Evolutionary conservation across 2,113 vertebrate species (phyloP), one percentile per base, ranked within the genome.

Genomic region (Prionailurus bengalensis): DNA sequence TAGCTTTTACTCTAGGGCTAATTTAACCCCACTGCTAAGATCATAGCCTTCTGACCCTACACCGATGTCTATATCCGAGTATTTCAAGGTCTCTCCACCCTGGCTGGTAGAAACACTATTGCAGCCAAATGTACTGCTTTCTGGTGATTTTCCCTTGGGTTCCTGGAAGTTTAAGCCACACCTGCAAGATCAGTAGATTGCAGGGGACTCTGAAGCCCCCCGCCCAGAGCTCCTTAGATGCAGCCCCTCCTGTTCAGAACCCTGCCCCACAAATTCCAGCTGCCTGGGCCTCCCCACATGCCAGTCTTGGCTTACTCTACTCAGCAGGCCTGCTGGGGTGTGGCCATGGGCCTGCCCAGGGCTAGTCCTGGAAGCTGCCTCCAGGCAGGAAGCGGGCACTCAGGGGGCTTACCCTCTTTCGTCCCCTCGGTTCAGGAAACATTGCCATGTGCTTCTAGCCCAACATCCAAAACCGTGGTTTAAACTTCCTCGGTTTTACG

Each of bases 41-140:
- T 19, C 33, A 25, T 0, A 7, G 33, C 55, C 17, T 31, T 25
- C 17, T 17, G 93, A 7, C 31, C 17, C 48, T 3, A 33, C 9
- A 1, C 45, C 1, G 8, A 7, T 17, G 36, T 53, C 61, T 31
- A 27, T 42, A 3, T 15, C 0, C 0, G 55, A 3, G 23, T 21
- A 5, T 29, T 12, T 19, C 29, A 33, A 0, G 15, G 76, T 31
- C 48, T 63, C 14, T 14, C 39, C 27, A 10, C 74, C 10, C 12
- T 11, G 45, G 27, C 39, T 48, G 86, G 10, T 33, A 17, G 36
- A 36, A 17, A 48, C 33, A 39, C 9, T 19, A 1, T 6, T 11
- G 4, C 33, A 8, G 74, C 74, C 14, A 3, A 36, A n/a, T 16
- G 7, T 48, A n/a, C 31, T 31, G 51, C 39, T 39, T 71, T 63